Evolutionary conservation across 1,140 invertebrate species (phyloP), one percentile per base, ranked within the genome.

Genomic region (Diachasma alloeum): DNA sequence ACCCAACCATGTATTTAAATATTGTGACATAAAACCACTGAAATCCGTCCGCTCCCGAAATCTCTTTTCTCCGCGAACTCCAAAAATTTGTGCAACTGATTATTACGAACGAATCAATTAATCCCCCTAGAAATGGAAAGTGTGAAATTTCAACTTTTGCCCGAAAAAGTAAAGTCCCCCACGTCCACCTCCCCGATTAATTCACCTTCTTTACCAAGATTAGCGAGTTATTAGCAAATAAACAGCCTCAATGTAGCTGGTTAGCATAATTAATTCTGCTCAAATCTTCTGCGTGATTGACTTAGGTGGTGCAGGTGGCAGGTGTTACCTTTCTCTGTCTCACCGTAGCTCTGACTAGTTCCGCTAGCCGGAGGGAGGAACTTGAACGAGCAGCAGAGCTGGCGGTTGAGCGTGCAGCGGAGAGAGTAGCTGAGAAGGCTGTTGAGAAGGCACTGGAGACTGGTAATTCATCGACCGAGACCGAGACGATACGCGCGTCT

Each of bases 301-400:
- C 74, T 74, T 72, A 79, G 78, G 59, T 75, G 53, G 19, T 66
- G 17, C 73, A 75, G 67, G 13, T 70, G 36, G 75, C 66, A 13
- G 19, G 79, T 17, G 74, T 80, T 31, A 76, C 71, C 63, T 80
- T 84, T 67, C 44, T 83, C 11, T 83, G 78, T 22, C 67, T 86
- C 19, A 80, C 74, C 6, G 44, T 83, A 15, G 26, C 75, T 0
- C 26, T 82, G n/a, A 76, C 72, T 10, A 78, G 80, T 42, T 77
- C 76, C 8, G 84, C 83, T 8, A 84, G 69, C 59, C 69, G 72
- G 0, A 85, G 80, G 59, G 86, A 86, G 76, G 86, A 88, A 8
- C 78, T 90, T 5, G 88, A 90, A 69, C 83, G 84, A 22, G 87
- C 87, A 3, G 88, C 87, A 0, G 87, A 90, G 63, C 76, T 89